Evolutionary conservation across 1,140 invertebrate genomes (phyloP).

Genomic region (Apis florea): DNA sequence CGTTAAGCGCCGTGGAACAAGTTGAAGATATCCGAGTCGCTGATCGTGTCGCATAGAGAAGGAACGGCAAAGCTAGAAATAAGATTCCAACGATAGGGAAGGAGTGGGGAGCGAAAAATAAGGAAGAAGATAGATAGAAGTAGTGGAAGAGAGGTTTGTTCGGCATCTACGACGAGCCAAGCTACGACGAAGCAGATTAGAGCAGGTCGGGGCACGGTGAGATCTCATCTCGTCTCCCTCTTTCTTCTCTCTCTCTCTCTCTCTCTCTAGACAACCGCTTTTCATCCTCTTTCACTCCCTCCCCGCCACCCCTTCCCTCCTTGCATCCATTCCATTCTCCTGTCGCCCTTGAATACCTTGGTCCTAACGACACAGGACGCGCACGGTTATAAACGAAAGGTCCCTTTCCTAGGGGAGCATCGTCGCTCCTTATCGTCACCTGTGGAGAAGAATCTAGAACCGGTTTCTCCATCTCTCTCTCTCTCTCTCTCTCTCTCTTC

Average conservation of each 20-base stretch:
- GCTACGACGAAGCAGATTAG: slow-evolving; percentile 58
- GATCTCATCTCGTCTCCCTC: slow-evolving; percentile 20
- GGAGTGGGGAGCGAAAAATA: too few species aligned
- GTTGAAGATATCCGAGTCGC: slow-evolving; percentile 27
- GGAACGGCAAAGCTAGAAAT: neutral
- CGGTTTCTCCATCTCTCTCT: slow-evolving; percentile 29
- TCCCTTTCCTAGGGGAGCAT: slow-evolving; percentile 35
- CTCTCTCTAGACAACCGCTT: slow-evolving; percentile 16
- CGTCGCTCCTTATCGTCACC: slow-evolving; percentile 42
- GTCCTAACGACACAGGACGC: slow-evolving; percentile 53
- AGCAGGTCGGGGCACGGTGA: slow-evolving; percentile 61
- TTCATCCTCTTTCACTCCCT: slow-evolving; percentile 6
- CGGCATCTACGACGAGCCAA: slow-evolving; percentile 23
- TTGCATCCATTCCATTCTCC: slow-evolving; percentile 28
- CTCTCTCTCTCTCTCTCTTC: too few species aligned
- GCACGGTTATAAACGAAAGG: slow-evolving; percentile 16
- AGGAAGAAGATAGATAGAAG: neutral
- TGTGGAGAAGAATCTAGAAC: slow-evolving; percentile 37
- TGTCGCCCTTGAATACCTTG: slow-evolving; percentile 59
- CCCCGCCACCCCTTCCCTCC: neutral
- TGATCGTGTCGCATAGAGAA: slow-evolving; percentile 24
- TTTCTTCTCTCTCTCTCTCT: neutral
- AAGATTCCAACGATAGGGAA: neutral
- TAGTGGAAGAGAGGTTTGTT: neutral
- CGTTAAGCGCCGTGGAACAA: slow-evolving; percentile 50